These are phyloP conservation scores for Heliothis virescens DNA, from an alignment of 1,140 invertebrate genomes.

Conservation along the genomic window DNA sequence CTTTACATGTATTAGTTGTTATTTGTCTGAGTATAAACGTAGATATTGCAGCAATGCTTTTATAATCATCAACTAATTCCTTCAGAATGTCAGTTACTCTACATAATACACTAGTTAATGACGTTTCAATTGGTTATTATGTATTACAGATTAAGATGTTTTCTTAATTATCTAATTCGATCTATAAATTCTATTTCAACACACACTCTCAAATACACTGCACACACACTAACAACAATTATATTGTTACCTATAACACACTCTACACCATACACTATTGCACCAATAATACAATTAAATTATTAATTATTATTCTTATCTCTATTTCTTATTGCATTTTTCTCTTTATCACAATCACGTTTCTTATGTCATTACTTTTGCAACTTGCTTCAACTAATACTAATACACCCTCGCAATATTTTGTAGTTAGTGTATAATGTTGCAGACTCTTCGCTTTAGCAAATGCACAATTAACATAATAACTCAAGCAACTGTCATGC, in stretches of 20 bases:
- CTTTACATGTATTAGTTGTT: conserved; percentile 61
- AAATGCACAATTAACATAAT: conserved; percentile 70
- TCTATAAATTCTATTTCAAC: conserved; percentile 43
- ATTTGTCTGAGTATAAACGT: conserved; percentile 66
- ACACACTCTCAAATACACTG: conserved; percentile 46
- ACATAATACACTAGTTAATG: conserved; percentile 66
- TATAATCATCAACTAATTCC: conserved; percentile 79
- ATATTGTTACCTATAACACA: conserved; percentile 22
- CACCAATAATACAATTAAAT: conserved; percentile 23
- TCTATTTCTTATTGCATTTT: conserved; percentile 26
- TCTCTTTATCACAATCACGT: conserved; percentile 46
- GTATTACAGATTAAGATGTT: conserved; percentile 82
- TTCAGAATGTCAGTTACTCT: conserved; percentile 67
- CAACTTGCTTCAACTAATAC: conserved; percentile 69
- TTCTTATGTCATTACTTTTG: conserved; percentile 57
- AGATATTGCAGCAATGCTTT: conserved; percentile 80
- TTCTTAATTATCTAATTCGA: conserved; percentile 67
- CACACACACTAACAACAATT: conserved; percentile 46
- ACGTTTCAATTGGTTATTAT: conserved; percentile 56
- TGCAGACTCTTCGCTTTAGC: conserved; percentile 73
- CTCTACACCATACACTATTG: conserved; percentile 43
- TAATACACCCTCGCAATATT: conserved; percentile 54
- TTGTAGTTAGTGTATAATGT: conserved; percentile 61
- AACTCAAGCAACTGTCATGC: conserved; percentile 82
- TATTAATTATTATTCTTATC: conserved; percentile 16